Evolutionary conservation across 2,888 invertebrate species (phyloP).

Genomic region (Chrysolina americana): DNA sequence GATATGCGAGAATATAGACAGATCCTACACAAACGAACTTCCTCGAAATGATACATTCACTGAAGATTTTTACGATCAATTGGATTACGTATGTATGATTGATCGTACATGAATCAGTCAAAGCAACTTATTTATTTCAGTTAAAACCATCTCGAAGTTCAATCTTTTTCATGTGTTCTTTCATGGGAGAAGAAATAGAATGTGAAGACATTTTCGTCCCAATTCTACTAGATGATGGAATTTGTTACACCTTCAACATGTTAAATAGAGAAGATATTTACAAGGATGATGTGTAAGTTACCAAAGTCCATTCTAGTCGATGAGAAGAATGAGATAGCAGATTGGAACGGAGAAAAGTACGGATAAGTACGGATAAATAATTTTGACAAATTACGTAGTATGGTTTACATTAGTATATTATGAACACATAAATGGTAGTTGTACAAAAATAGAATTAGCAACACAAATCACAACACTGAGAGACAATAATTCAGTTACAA

Average conservation of each 20-base stretch:
- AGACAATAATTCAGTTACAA: too few species aligned
- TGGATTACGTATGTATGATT: constrained; percentile 45
- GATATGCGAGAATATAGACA: constrained; percentile 72
- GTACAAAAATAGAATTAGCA: too few species aligned
- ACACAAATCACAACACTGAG: too few species aligned
- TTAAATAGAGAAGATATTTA: constrained; percentile 75
- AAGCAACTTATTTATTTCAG: constrained; percentile 12
- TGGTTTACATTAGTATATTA: too few species aligned
- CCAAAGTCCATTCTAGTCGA: background rate
- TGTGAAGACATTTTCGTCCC: constrained; percentile 76
- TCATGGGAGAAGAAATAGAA: constrained; percentile 46
- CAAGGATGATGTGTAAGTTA: constrained; percentile 71
- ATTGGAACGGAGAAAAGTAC: too few species aligned
- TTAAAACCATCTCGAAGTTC: background rate
- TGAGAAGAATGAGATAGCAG: too few species aligned
- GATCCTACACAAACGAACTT: constrained; percentile 65
- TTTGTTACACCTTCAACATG: constrained; percentile 81
- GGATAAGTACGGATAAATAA: too few species aligned
- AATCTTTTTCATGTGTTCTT: constrained; percentile 42
- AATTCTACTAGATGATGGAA: constrained; percentile 79
- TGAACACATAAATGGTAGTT: too few species aligned
- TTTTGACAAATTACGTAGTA: too few species aligned
- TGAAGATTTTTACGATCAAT: constrained; percentile 57
- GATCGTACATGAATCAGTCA: background rate
- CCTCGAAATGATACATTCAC: constrained; percentile 71